A percentile compares a stretch with the other conserved stretches of the same genome.
phyloP scores from a whole-genome alignment of 2,797 vertebrate genomes.

The Eospalax fontanierii region DNA sequence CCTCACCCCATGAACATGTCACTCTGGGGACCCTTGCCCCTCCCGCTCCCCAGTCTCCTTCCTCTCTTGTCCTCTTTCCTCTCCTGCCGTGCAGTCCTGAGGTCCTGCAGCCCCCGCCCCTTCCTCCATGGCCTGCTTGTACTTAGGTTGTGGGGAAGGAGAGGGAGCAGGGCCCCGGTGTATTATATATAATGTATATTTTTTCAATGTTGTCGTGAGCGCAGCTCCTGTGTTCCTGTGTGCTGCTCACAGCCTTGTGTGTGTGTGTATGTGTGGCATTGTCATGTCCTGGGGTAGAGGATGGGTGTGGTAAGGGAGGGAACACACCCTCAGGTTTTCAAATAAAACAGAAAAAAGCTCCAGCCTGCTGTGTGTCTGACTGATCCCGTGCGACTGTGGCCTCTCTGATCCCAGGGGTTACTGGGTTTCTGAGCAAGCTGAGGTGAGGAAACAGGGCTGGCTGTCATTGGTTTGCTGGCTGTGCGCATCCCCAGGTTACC shows the following conservation, averaged over 20 bases:
- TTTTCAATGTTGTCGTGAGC: constrained; percentile 91
- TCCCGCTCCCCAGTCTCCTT: neutral
- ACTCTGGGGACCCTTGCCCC: constrained; percentile 59
- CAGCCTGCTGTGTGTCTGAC: neutral
- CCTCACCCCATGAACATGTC: constrained; percentile 12
- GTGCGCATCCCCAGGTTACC: neutral
- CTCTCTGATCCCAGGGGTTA: neutral
- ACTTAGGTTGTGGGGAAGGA: constrained; percentile 41
- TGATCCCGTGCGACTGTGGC: neutral
- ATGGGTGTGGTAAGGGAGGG: constrained; percentile 79
- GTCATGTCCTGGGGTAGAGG: constrained; percentile 78
- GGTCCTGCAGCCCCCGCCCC: constrained; percentile 56
- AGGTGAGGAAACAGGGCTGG: neutral
- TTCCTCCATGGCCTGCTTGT: constrained; percentile 52
- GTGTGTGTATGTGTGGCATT: constrained; percentile 58
- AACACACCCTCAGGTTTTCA: constrained; percentile 89
- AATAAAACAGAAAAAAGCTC: constrained; percentile 90
- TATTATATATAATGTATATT: constrained; percentile 92
- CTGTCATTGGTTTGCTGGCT: neutral
- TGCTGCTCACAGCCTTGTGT: constrained; percentile 67
- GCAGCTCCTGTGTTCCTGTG: constrained; percentile 73
- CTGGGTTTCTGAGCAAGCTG: neutral
- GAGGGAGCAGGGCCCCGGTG: constrained; percentile 46
- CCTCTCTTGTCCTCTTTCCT: constrained; percentile 42
- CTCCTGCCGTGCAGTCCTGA: constrained; percentile 50